Evolutionary conservation across 2,888 invertebrate species (phyloP).

Genomic region (Lydus trimaculatus): DNA sequence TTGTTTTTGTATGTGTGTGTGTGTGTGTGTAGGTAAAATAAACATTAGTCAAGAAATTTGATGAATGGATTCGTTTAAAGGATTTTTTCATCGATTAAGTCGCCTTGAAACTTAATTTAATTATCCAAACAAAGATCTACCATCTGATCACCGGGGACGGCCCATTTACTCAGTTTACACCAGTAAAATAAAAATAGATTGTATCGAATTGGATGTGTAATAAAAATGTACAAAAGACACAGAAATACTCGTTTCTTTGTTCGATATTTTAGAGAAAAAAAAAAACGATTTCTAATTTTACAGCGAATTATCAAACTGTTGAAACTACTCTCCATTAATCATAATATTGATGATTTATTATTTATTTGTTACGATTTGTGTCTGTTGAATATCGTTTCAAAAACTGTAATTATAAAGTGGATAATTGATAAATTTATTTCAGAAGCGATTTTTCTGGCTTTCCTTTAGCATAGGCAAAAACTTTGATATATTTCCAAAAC

Average conservation of each 20-base stretch:
- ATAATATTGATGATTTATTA: slow-evolving; percentile 4
- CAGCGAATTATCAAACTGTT: not conserved
- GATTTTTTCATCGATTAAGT: slow-evolving; percentile 10
- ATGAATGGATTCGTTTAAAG: slow-evolving; percentile 11
- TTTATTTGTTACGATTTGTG: not conserved
- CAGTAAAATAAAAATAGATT: slow-evolving; percentile 1
- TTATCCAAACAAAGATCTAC: slow-evolving; percentile 5
- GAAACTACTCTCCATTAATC: not conserved
- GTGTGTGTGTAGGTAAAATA: not conserved
- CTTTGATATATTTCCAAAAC: not conserved
- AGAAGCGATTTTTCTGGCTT: not conserved
- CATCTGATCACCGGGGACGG: not conserved
- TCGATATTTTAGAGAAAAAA: too few relatives aligned
- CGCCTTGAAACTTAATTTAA: slow-evolving; percentile 13
- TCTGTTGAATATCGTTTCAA: slow-evolving; percentile 4
- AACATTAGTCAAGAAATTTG: slow-evolving; percentile 3
- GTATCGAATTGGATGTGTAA: not conserved
- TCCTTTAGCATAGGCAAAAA: not conserved
- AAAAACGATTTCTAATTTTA: not conserved
- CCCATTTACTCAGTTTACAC: not conserved
- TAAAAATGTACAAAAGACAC: not conserved
- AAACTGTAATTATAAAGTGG: not conserved
- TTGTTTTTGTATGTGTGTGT: not conserved
- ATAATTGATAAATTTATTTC: not conserved
- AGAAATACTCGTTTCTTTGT: not conserved